Base-by-base conservation (phyloP, 2,113 vertebrate genomes). In the Serilophus lunatus region DNA sequence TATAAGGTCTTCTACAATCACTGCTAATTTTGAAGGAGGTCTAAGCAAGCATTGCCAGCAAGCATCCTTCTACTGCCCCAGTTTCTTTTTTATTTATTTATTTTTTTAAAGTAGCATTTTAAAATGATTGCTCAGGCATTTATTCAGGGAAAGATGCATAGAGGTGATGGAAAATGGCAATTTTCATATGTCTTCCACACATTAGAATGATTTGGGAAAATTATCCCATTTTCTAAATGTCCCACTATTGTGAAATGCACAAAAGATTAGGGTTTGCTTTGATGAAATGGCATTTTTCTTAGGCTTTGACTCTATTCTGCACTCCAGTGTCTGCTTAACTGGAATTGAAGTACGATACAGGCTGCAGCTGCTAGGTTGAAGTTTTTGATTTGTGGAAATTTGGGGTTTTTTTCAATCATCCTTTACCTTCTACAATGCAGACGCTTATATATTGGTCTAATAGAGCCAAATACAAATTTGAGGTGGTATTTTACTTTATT, bases 191-290 rank as follows among this genome's bases (percentile, higher is more conserved):
- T 81, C 88, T 96, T 94, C 63, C 20, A 80, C 70, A 71, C 65
- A 82, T 96, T 88, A 96, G 85, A 77, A 91, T 88, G 89, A 95
- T 94, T 95, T 94, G 78, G 54, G 78, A 72, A 96, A 97, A 97
- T 97, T 64, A 96, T 93, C 72, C 91, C 81, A 88, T 97, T 97
- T 97, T 92, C 95, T 94, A 84, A 96, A 96, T 85, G 90, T 74
- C 82, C 36, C 19, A 50, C 47, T 49, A 53, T 95, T 87, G 51
- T 70, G 69, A 92, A 92, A 88, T 88, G 76, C 88, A 92, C 76
- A 87, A 90, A 95, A 94, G 93, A 90, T 91, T 91, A 82, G 86
- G 47, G 72, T 76, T 94, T 92, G n/a, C 90, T 96, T 95, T 95
- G 92, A 94, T 66, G 86, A 89, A 94, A 93, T 76, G 68, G 28